Evolutionary conservation across 2,113 vertebrate genomes (phyloP).

Genomic region (Ophiodon elongatus): DNA sequence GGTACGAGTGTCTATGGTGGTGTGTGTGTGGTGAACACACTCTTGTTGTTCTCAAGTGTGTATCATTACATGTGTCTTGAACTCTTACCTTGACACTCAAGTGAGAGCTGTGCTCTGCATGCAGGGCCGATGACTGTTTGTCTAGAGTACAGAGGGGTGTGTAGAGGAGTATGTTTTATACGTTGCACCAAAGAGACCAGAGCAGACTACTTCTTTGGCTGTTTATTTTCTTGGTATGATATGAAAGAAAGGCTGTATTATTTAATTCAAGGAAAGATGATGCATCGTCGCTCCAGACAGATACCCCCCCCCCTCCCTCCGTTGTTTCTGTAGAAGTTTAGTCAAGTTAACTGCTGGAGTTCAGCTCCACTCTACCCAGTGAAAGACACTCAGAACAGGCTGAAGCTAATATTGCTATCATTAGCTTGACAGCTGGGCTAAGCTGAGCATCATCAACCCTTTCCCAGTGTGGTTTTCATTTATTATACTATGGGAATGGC

Average conservation of each 20-base stretch:
- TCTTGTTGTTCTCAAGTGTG: neutral
- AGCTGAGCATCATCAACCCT: constrained; percentile 2
- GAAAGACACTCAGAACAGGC: neutral
- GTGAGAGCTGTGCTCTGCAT: neutral
- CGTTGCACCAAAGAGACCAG: neutral
- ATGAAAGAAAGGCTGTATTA: constrained; percentile 13
- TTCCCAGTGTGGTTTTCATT: neutral
- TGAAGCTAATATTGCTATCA: constrained; percentile 1
- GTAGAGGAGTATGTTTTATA: neutral
- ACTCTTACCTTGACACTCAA: neutral
- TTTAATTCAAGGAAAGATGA: neutral
- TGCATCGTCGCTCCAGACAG: neutral
- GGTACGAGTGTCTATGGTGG: neutral
- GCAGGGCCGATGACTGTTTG: neutral
- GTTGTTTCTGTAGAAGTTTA: constrained; percentile 4
- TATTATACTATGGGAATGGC: constrained; percentile 12
- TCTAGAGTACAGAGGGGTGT: constrained; percentile 5
- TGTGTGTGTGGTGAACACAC: neutral
- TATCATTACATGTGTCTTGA: neutral
- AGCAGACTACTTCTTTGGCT: neutral
- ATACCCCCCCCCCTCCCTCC: neutral
- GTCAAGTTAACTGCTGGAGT: neutral
- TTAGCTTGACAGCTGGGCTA: neutral
- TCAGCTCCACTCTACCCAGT: constrained; percentile 12
- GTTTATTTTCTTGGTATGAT: neutral